Percentiles rank a stretch among this genome's conserved stretches.
Evolutionary conservation across 2,797 vertebrate species (phyloP).

Genomic region (Semaprochilodus insignis): DNA sequence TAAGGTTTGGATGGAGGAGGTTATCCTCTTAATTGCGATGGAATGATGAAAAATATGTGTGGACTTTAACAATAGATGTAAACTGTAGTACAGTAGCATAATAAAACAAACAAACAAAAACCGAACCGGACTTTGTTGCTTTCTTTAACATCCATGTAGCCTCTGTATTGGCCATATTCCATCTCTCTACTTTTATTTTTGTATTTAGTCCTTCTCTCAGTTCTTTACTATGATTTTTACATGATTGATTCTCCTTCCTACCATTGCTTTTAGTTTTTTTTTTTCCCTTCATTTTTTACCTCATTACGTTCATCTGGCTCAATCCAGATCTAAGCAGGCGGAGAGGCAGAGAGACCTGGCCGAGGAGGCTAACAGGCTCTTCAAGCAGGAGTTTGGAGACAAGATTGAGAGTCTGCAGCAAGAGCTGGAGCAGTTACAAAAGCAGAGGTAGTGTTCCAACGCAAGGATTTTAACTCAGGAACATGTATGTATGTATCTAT

Average conservation of each 20-base stretch:
- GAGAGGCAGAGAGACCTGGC: conserved; percentile 87
- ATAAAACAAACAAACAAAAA: conserved; percentile 86
- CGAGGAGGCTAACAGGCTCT: conserved; percentile 92
- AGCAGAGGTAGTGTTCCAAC: conserved; percentile 80
- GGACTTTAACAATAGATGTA: conserved; percentile 89
- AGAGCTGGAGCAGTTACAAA: conserved; percentile 89
- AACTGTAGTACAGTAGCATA: conserved; percentile 90
- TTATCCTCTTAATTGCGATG: conserved; percentile 61
- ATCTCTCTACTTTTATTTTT: conserved; percentile 61
- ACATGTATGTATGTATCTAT: not conserved
- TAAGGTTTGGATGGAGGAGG: conserved; percentile 38
- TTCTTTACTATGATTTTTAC: conserved; percentile 64
- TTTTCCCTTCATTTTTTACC: conserved; percentile 52
- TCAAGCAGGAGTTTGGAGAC: conserved; percentile 98
- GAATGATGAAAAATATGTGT: conserved; percentile 86
- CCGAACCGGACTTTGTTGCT: conserved; percentile 79
- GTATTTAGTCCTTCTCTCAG: conserved; percentile 59
- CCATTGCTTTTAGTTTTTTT: conserved; percentile 57
- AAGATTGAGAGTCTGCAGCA: conserved; percentile 95
- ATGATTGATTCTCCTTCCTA: conserved; percentile 51
- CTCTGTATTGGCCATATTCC: conserved; percentile 13
- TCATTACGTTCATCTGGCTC: conserved; percentile 89
- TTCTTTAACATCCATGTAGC: conserved; percentile 35
- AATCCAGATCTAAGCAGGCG: conserved; percentile 92
- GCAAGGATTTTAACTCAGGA: not conserved